These are phyloP conservation scores for Micrastur ruficollis DNA, from an alignment of 2,797 vertebrate genomes.

Conservation along the genomic window DNA sequence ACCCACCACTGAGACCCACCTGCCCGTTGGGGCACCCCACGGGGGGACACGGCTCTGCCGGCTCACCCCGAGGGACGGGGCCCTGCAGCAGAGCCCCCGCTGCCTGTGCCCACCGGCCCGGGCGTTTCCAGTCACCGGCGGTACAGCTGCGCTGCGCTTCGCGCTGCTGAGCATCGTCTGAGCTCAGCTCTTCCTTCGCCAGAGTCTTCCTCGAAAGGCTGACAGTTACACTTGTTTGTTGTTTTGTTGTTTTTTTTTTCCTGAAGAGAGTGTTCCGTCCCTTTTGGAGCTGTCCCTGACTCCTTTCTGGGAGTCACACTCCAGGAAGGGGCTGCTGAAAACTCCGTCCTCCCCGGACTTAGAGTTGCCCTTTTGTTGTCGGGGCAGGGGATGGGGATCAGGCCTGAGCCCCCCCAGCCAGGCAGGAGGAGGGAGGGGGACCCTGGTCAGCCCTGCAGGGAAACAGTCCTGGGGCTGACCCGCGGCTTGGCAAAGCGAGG, in stretches of 20 bases:
- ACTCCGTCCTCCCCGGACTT: rapidly evolving
- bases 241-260: not conserved
- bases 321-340: not conserved
- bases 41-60: not conserved
- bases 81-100: not conserved
- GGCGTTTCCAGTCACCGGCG: not conserved
- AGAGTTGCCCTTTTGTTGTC: too few relatives aligned
- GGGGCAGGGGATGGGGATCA: too few relatives aligned
- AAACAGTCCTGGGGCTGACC: not conserved
- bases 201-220: not conserved
- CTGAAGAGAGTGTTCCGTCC: not conserved
- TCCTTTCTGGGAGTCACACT: not conserved
- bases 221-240: rapidly evolving
- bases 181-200: not conserved
- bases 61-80: rapidly evolving
- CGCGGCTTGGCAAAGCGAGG: not conserved
- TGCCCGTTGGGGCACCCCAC: too few relatives aligned
- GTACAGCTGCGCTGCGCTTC: not conserved
- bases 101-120: not conserved
- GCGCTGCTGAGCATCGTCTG: not conserved
- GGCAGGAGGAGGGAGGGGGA: not conserved
- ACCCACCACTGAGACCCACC: not conserved
- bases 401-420: not conserved
- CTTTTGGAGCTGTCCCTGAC: not conserved
- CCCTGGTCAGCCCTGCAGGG: not conserved